Percentiles rank a stretch among this genome's conserved stretches.
Evolutionary conservation across 2,113 vertebrate species (phyloP).

Genomic region (Ifrita kowaldi): DNA sequence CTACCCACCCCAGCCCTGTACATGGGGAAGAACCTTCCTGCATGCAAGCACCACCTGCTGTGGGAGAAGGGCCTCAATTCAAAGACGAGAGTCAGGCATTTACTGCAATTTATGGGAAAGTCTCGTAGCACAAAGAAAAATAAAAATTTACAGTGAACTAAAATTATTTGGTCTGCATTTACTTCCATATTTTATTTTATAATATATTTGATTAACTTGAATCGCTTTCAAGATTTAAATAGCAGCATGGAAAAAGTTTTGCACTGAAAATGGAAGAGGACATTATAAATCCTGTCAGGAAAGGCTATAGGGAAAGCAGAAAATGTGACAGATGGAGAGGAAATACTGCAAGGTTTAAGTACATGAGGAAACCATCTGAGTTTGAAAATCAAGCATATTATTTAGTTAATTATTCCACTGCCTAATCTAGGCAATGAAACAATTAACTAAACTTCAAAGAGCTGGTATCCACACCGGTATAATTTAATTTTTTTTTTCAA

Average conservation of each 20-base stretch:
- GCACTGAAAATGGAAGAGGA: neutral
- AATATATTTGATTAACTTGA: neutral
- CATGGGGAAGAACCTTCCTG: neutral
- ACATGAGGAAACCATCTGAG: neutral
- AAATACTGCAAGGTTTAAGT: neutral
- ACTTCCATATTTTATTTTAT: neutral
- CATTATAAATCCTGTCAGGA: neutral
- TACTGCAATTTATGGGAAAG: neutral
- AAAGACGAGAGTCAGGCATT: neutral
- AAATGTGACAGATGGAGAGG: neutral
- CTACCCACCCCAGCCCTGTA: neutral
- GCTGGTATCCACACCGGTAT: neutral
- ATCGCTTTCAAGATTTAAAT: neutral
- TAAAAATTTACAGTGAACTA: neutral
- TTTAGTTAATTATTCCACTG: neutral
- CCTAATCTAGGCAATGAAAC: neutral
- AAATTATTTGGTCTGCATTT: neutral
- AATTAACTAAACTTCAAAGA: conserved; percentile 19
- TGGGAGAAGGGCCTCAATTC: neutral
- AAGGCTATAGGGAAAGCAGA: neutral
- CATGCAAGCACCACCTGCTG: neutral
- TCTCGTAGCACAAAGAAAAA: neutral
- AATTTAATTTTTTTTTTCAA: neutral
- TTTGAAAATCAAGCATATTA: neutral
- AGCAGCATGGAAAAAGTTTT: neutral